A percentile compares a stretch with the other conserved stretches of the same genome.
Conservation (phyloP, 2,888 invertebrate genomes). For the Oxytorus armatus region DNA sequence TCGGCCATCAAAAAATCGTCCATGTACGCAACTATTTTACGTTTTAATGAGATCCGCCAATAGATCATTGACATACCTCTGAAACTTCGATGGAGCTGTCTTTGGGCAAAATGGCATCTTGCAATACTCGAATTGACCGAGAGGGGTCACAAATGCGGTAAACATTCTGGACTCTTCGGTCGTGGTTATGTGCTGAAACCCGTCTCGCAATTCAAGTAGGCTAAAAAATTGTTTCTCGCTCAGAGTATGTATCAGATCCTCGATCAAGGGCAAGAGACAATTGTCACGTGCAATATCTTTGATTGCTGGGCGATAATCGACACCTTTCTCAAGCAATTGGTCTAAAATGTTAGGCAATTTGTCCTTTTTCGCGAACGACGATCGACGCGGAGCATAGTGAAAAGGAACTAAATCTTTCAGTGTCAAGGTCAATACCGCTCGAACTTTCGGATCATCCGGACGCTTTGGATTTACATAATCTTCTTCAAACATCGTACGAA, state of each 20-base stretch:
- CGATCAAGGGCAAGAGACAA: conserved; percentile 44
- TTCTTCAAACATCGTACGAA: neutral
- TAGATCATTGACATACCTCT: conserved; percentile 68
- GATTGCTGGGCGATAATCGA: conserved; percentile 26
- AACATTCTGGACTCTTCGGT: conserved; percentile 65
- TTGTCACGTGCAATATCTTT: conserved; percentile 24
- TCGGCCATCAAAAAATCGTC: conserved; percentile 66
- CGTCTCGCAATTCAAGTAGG: conserved; percentile 69
- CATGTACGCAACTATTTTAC: conserved; percentile 58
- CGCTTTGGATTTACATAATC: neutral
- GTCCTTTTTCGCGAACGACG: neutral
- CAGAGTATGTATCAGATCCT: conserved; percentile 68
- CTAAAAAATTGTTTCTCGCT: conserved; percentile 66
- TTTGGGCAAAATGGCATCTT: conserved; percentile 63
- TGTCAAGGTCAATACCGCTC: neutral
- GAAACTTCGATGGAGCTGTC: conserved; percentile 66
- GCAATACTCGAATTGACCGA: conserved; percentile 40
- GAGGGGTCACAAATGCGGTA: conserved; percentile 62
- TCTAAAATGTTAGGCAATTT: conserved; percentile 18
- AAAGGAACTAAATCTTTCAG: conserved; percentile 15
- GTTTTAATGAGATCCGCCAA: conserved; percentile 60
- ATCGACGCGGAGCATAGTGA: neutral
- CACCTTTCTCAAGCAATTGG: conserved; percentile 9
- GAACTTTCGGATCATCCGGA: neutral
- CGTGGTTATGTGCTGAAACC: conserved; percentile 69